phyloP scores from a whole-genome alignment of 2,797 vertebrate species.

The Enteromius treurensis region DNA sequence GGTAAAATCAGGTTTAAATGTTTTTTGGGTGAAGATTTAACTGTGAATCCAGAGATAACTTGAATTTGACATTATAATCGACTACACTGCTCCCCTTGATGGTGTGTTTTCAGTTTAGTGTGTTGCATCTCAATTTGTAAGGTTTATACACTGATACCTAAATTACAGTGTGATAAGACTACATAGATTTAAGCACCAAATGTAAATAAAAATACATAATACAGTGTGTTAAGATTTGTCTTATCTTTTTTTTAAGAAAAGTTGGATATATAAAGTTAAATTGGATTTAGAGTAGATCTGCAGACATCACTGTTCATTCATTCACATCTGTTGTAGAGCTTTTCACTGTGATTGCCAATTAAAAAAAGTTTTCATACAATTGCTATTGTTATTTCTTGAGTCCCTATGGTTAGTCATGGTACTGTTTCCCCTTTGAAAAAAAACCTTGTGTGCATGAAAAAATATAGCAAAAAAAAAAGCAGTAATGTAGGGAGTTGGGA shows the following conservation, averaged over 20 bases:
- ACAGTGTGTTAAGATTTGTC: background rate
- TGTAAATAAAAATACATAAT: conserved; percentile 24
- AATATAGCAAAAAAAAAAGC: conserved; percentile 11
- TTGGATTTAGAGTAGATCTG: background rate
- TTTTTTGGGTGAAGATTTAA: conserved; percentile 7
- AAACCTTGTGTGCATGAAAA: conserved; percentile 30
- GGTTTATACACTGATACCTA: conserved; percentile 39
- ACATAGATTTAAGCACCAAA: background rate
- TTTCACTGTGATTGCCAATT: conserved; percentile 47
- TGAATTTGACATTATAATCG: conserved; percentile 24
- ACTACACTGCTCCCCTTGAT: background rate
- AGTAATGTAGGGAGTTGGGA: background rate
- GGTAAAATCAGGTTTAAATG: conserved; percentile 11
- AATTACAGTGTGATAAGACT: conserved; percentile 24
- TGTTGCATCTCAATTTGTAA: conserved; percentile 11
- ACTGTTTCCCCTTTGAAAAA: background rate
- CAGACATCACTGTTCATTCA: background rate
- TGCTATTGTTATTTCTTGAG: background rate
- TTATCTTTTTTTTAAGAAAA: background rate
- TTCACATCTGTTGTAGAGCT: background rate
- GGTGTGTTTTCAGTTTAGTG: background rate
- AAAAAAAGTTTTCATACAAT: background rate
- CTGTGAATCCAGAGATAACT: conserved; percentile 37
- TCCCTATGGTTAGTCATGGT: background rate
- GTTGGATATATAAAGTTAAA: background rate